These are phyloP conservation scores for Nymphicus hollandicus DNA, from an alignment of 2,113 vertebrate genomes.

Conservation along the genomic window DNA sequence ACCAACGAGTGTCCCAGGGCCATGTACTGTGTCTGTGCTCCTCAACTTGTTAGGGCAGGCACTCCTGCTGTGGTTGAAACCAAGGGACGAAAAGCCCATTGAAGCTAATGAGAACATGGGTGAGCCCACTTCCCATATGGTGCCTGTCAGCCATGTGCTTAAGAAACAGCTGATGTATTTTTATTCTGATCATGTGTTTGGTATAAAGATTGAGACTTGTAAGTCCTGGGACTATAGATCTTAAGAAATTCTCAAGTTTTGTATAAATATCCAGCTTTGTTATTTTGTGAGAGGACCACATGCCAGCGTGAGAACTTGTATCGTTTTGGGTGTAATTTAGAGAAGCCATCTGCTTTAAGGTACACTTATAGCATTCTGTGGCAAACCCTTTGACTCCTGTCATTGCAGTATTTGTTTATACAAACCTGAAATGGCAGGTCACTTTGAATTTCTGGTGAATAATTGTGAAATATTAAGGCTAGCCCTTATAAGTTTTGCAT, in stretches of 20 bases:
- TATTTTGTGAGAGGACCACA: conserved; percentile 27
- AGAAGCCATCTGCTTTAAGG: conserved; percentile 26
- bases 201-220: neutral
- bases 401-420: neutral
- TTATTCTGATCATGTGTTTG: conserved; percentile 24
- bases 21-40: neutral
- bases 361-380: neutral
- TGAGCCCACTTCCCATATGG: conserved; percentile 67
- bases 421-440: neutral
- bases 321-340: conserved; percentile 13
- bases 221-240: neutral
- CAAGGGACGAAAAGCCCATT: neutral
- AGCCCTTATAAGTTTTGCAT: neutral
- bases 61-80: neutral
- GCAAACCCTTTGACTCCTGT: neutral
- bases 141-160: conserved; percentile 37
- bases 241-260: conserved; percentile 30
- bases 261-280: conserved; percentile 25
- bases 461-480: neutral
- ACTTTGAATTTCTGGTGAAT: conserved; percentile 33
- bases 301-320: neutral
- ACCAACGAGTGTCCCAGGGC: neutral
- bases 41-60: neutral
- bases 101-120: neutral
- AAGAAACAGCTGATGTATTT: conserved; percentile 27